phyloP scores from a whole-genome alignment of 92 coral and sea anemone genomes.

The Porites divaricata region DNA sequence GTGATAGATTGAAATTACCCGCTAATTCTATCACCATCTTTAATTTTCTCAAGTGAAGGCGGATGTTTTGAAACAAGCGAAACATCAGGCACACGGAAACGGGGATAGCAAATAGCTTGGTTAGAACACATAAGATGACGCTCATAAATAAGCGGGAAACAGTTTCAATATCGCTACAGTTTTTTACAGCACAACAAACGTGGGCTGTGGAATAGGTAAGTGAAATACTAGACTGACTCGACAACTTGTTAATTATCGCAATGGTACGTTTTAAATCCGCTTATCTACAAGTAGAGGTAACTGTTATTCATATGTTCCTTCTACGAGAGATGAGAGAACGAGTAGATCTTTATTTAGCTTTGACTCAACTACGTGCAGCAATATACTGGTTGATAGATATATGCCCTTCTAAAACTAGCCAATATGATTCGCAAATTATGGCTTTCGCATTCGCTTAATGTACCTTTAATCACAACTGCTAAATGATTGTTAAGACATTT shows the following conservation, averaged over 20 bases:
- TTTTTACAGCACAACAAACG: neutral
- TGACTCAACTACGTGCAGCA: too few relatives aligned
- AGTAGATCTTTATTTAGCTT: neutral
- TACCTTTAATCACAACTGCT: too few relatives aligned
- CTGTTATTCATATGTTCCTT: too few relatives aligned
- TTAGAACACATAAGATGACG: neutral
- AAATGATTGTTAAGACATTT: too few relatives aligned
- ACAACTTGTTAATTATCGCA: neutral
- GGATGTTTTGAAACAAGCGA: neutral
- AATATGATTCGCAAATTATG: too few relatives aligned
- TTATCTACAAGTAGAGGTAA: neutral
- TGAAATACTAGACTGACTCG: neutral
- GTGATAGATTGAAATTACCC: neutral
- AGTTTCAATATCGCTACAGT: neutral
- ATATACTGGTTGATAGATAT: too few relatives aligned
- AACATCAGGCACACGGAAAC: neutral
- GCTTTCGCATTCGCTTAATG: too few relatives aligned
- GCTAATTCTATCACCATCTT: slow-evolving; percentile 24
- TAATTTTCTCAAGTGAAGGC: slow-evolving; percentile 39
- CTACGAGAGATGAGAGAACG: too few relatives aligned
- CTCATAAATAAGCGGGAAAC: slow-evolving; percentile 21
- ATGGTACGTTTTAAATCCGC: neutral
- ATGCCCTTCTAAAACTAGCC: too few relatives aligned
- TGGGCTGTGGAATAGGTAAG: slow-evolving; percentile 12
- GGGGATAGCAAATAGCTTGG: neutral